Evolutionary conservation across 2,113 vertebrate species (phyloP).

Genomic region (Pelecanus crispus): DNA sequence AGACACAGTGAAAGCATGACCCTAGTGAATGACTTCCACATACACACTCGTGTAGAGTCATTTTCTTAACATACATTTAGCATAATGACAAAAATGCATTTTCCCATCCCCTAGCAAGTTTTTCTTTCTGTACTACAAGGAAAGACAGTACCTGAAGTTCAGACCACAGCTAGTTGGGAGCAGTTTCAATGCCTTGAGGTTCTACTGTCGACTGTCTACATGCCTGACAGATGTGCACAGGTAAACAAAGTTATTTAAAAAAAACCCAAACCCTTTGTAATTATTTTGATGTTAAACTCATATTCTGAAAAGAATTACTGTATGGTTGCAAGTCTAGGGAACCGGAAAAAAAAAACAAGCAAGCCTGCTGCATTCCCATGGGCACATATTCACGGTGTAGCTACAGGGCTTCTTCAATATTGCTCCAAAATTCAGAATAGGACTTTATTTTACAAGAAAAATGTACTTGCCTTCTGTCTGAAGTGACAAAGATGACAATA

Average conservation of each 20-base stretch:
- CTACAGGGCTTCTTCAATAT: not conserved
- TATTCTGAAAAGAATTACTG: not conserved
- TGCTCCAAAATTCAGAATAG: not conserved
- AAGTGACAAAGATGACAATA: not conserved
- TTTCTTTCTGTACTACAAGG: not conserved
- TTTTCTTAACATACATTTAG: not conserved
- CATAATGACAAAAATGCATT: not conserved
- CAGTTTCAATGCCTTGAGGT: not conserved
- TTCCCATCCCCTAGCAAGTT: not conserved
- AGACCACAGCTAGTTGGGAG: not conserved
- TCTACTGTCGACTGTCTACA: not conserved
- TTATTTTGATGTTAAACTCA: not conserved
- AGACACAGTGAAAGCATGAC: not conserved
- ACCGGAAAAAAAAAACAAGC: not conserved
- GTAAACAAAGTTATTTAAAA: not conserved
- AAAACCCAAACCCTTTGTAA: not conserved
- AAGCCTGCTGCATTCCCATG: not conserved
- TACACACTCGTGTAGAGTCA: not conserved
- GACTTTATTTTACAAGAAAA: not conserved
- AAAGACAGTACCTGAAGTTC: not conserved
- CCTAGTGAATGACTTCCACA: not conserved
- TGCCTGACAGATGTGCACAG: not conserved
- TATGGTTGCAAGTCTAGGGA: not conserved
- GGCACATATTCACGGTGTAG: not conserved
- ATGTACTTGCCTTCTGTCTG: not conserved